phyloP scores from a whole-genome alignment of 2,888 invertebrate genomes.

The Cylloceria caligata region DNA sequence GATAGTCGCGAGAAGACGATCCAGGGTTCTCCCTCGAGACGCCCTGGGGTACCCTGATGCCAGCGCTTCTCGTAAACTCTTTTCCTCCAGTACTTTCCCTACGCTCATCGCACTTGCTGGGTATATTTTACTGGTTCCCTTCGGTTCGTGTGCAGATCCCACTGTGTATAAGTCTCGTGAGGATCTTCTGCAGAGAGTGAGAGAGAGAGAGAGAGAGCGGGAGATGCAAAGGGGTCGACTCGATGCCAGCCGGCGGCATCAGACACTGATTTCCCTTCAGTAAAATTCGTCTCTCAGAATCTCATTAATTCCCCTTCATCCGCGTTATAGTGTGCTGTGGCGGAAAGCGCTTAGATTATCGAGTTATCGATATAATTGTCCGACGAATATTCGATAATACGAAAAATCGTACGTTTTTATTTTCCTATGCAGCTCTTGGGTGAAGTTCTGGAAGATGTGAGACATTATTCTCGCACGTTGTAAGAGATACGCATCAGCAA shows the following conservation, averaged over 20 bases:
- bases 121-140: not conserved
- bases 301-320: conserved; percentile 45
- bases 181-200: not conserved
- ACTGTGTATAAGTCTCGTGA: conserved; percentile 40
- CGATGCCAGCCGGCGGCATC: conserved; percentile 26
- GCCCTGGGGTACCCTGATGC: conserved; percentile 33
- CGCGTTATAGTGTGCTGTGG: not conserved
- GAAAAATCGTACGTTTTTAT: not conserved
- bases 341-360: conserved; percentile 16
- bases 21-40: conserved; percentile 37
- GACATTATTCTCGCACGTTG: conserved; percentile 9
- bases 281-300: conserved; percentile 39
- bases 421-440: not conserved
- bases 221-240: conserved; percentile 4
- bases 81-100: conserved; percentile 24
- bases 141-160: not conserved
- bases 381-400: conserved; percentile 19
- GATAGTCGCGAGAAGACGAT: conserved; percentile 52
- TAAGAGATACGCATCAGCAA: not conserved
- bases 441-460: conserved; percentile 3
- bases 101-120: not conserved
- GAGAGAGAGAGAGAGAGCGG: not conserved
- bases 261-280: conserved; percentile 56
- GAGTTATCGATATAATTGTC: conserved; percentile 43
- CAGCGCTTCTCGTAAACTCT: conserved; percentile 52